These are phyloP conservation scores for Aselliscus stoliczkanus DNA, from an alignment of 2,797 vertebrate genomes.

Conservation along the genomic window DNA sequence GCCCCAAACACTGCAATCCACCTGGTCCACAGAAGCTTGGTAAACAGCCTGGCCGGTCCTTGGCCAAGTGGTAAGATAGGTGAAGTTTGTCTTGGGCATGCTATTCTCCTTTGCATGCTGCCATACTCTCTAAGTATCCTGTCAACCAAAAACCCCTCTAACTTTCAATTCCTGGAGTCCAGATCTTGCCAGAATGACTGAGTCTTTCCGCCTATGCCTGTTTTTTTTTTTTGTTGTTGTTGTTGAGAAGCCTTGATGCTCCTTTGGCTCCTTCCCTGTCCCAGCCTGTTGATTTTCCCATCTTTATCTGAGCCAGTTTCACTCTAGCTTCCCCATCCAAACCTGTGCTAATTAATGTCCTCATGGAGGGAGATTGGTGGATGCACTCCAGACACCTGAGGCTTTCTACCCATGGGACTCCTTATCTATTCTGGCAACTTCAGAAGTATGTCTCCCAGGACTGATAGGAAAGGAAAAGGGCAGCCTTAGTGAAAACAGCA, in stretches of 20 bases:
- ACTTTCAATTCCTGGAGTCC: background rate
- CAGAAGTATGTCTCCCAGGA: background rate
- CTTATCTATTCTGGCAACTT: background rate
- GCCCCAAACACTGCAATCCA: background rate
- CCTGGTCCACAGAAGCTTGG: constrained; percentile 3
- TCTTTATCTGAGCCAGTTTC: background rate
- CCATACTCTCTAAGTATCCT: background rate
- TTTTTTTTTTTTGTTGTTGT: too few species aligned
- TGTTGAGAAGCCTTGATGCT: background rate
- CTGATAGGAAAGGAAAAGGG: background rate
- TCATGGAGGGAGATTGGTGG: background rate
- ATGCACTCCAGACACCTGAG: background rate
- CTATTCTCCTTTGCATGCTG: background rate
- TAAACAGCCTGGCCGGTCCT: background rate
- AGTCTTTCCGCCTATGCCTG: background rate
- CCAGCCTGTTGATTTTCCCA: background rate
- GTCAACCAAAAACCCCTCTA: background rate
- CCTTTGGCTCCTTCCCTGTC: background rate
- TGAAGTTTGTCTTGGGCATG: background rate
- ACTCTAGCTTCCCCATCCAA: background rate
- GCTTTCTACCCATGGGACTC: background rate
- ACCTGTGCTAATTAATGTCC: background rate
- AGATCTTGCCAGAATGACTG: background rate
- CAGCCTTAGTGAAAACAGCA: too few species aligned
- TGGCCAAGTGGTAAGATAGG: background rate